phyloP scores from a whole-genome alignment of 2,888 invertebrate genomes.

The Trichogramma evanescens region DNA sequence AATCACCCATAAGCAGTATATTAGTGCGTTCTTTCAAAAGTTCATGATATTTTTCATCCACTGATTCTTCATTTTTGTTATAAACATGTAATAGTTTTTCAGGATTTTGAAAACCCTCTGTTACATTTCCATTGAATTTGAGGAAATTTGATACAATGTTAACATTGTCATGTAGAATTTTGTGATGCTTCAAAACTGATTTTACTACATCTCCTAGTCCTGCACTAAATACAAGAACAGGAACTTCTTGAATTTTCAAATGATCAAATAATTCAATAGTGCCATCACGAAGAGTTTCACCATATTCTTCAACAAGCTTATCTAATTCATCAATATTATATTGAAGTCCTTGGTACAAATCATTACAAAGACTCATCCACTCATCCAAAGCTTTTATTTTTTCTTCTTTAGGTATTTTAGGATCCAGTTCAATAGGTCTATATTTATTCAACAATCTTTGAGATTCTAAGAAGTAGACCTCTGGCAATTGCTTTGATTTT shows the following conservation, averaged over 20 bases:
- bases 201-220: constrained; percentile 86
- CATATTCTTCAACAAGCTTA: constrained; percentile 48
- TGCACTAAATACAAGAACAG: constrained; percentile 89
- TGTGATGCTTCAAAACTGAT: constrained; percentile 65
- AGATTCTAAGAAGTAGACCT: constrained; percentile 57
- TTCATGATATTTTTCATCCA: constrained; percentile 69
- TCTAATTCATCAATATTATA: constrained; percentile 54
- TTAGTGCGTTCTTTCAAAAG: constrained; percentile 63
- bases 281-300: constrained; percentile 59
- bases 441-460: constrained; percentile 61
- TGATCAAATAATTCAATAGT: constrained; percentile 60
- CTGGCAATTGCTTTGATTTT: constrained; percentile 63
- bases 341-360: constrained; percentile 55
- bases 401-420: constrained; percentile 60
- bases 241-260: constrained; percentile 61
- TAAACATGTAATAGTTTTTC: constrained; percentile 76
- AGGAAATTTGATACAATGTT: constrained; percentile 86
- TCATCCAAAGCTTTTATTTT: constrained; percentile 72
- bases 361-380: constrained; percentile 68
- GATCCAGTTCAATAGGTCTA: constrained; percentile 78
- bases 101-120: constrained; percentile 59
- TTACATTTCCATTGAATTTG: constrained; percentile 52
- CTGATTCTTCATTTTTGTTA: constrained; percentile 85
- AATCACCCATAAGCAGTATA: constrained; percentile 86
- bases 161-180: constrained; percentile 63